Conservation (phyloP, 2,797 vertebrate genomes). For the Tragopan temminckii region DNA sequence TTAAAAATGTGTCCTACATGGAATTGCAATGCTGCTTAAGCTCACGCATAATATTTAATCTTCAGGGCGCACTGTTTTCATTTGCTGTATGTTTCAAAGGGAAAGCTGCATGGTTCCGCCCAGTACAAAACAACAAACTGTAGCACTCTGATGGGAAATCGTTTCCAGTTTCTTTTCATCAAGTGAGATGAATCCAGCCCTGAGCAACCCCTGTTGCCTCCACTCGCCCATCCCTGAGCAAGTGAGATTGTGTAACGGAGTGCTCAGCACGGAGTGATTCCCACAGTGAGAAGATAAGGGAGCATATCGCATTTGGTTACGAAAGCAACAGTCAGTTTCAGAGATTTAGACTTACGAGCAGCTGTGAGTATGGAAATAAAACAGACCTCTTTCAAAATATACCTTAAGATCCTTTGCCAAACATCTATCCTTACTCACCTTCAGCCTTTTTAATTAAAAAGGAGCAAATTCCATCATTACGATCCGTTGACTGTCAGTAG, state of each 20-base stretch:
- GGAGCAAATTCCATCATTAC: constrained; percentile 54
- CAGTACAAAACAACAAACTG: neutral
- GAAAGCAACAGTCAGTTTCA: neutral
- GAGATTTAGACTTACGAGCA: constrained; percentile 11
- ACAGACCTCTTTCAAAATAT: constrained; percentile 40
- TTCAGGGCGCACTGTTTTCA: rapidly evolving
- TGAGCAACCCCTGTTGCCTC: rapidly evolving
- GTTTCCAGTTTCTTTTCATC: constrained; percentile 44
- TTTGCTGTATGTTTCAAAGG: rapidly evolving
- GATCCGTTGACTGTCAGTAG: constrained; percentile 51
- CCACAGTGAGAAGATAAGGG: constrained; percentile 10
- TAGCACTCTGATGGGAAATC: neutral
- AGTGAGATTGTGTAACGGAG: neutral
- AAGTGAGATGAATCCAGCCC: neutral
- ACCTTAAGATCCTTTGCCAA: constrained; percentile 47
- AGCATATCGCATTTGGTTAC: neutral
- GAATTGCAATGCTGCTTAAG: neutral
- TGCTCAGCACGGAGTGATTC: rapidly evolving
- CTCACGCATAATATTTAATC: neutral
- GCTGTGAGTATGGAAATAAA: constrained; percentile 16
- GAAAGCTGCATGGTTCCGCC: neutral
- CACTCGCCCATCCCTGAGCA: neutral
- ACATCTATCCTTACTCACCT: constrained; percentile 43
- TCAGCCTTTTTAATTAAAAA: constrained; percentile 54
- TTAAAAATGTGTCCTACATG: no score